A percentile compares a stretch with the other conserved stretches of the same genome.
Evolutionary conservation across 2,797 vertebrate species (phyloP).

Genomic region (Hafferia zeledoni): DNA sequence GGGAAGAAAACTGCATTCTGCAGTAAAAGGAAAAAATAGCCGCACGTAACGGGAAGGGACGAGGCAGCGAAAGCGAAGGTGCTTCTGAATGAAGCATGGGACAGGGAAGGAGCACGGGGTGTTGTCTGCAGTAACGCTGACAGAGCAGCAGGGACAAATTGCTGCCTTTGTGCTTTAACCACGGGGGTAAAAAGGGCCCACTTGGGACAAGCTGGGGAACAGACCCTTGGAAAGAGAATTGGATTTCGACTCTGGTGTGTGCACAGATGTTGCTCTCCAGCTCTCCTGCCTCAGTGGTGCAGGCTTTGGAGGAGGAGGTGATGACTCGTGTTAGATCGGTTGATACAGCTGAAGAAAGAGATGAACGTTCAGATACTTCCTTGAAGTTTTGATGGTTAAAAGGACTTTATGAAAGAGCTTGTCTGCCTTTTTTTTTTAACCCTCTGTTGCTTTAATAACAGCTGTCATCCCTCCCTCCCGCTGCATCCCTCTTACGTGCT

Average conservation of each 20-base stretch:
- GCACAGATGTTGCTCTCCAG: background rate
- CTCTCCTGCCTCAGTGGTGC: background rate
- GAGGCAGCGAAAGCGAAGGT: background rate
- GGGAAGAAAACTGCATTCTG: conserved; percentile 45
- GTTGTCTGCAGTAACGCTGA: background rate
- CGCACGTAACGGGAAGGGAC: conserved; percentile 17
- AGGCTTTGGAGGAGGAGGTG: background rate
- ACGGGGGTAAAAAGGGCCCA: background rate
- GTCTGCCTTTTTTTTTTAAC: background rate
- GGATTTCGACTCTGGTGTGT: background rate
- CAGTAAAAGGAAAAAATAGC: conserved; percentile 40
- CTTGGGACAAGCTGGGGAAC: background rate
- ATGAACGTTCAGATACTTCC: background rate
- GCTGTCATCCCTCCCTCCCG: background rate
- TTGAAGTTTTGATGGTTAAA: background rate
- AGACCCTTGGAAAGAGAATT: background rate
- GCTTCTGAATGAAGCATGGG: background rate
- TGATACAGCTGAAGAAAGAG: background rate
- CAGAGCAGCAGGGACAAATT: background rate
- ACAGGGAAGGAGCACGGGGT: background rate
- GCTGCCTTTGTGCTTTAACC: background rate
- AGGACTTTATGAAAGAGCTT: background rate
- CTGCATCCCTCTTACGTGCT: background rate
- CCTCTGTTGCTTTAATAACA: background rate
- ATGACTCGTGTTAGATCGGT: background rate